Evolutionary conservation across 2,888 invertebrate genomes (phyloP), one percentile per base, ranked within the genome.

Genomic region (Podabrus alpinus): DNA sequence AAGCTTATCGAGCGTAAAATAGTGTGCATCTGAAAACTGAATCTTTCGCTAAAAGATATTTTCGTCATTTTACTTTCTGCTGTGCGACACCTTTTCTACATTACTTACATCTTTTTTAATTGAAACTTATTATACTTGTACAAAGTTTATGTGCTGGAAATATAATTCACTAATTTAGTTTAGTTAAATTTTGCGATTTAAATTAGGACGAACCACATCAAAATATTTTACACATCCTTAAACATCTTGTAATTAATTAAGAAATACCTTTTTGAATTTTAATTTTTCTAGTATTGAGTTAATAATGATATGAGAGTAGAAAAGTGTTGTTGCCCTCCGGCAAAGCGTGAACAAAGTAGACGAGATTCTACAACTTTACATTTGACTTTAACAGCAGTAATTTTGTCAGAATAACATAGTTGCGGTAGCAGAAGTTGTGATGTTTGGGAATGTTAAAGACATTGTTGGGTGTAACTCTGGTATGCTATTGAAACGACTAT

Each of bases 361-460:
- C 67, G 71, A 69, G 67, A 69, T 66, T 72, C 69, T 75, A 69
- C 71, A 75, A 75, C 75, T 75, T 75, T 67, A 75, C 69, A 72
- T 75, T 69, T 72, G 75, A 75, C 75, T 75, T 60, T 68, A 73
- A 69, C 76, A 76, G 76, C 72, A 73, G 76, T 76, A 76, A 76
- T 76, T 73, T 76, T 73, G 76, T 76, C 68, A 70, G 76, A 73
- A 76, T 76, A 73, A 76, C 76, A 76, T 76, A 76, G 72, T 76
- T 76, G 76, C 72, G 76, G 76, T 73, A 62, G 71, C 66, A 68
- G 64, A 73, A 76, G 73, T 73, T 76, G 76, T 71, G 76, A 76
- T 76, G 76, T 76, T 76, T 66, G 69, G 76, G 76, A 76, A 76
- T 76, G 76, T 76, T 76, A 76, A 76, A 76, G 76, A 76, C 76